Evolutionary conservation across 1,140 invertebrate genomes (phyloP).

Genomic region (Trachymyrmex septentrionalis): DNA sequence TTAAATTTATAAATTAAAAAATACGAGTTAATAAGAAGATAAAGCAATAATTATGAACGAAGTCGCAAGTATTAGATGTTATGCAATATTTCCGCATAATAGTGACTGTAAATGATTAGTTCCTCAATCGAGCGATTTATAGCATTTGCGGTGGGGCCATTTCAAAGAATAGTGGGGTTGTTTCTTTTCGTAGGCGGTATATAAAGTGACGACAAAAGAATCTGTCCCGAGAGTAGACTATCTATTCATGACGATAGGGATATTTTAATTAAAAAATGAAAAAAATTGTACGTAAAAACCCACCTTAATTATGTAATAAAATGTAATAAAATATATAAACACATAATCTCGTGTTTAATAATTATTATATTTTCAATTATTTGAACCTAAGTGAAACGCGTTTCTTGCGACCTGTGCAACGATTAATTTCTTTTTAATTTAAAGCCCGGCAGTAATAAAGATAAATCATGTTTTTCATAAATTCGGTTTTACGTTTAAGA

Average conservation of each 20-base stretch:
- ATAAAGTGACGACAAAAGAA: slow-evolving; percentile 72
- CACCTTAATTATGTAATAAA: neutral
- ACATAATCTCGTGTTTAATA: neutral
- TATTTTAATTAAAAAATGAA: slow-evolving; percentile 51
- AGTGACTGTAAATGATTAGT: neutral
- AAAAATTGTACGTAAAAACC: slow-evolving; percentile 65
- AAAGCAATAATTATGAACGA: slow-evolving; percentile 5
- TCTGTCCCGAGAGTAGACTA: slow-evolving; percentile 53
- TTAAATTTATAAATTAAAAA: neutral
- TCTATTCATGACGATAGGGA: slow-evolving; percentile 45
- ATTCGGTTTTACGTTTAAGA: slow-evolving; percentile 55
- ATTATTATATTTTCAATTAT: neutral
- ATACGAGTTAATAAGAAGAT: neutral
- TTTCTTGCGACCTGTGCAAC: slow-evolving; percentile 10
- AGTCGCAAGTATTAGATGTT: slow-evolving; percentile 67
- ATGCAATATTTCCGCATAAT: slow-evolving; percentile 44
- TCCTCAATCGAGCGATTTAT: neutral
- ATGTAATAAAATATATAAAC: neutral
- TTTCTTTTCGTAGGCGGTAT: slow-evolving; percentile 69
- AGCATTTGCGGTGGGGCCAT: slow-evolving; percentile 55
- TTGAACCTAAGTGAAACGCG: neutral
- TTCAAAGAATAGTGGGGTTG: slow-evolving; percentile 71
- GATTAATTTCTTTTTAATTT: neutral
- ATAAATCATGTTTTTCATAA: neutral
- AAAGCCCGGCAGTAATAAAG: neutral